Base-by-base conservation (phyloP, 2,888 invertebrate genomes). In the Druceiella hillmani region DNA sequence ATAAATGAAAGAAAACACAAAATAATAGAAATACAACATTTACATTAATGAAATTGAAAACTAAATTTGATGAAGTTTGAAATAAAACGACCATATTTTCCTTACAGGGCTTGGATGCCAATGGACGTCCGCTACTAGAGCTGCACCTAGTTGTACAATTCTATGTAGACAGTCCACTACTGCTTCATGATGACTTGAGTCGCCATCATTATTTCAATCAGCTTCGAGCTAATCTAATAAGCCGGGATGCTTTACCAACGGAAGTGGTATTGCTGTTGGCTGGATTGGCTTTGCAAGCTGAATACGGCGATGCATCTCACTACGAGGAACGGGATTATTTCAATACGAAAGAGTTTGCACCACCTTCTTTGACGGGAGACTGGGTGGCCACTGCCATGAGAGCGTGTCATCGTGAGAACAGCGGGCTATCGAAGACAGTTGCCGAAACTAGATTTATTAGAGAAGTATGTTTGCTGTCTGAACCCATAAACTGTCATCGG, bases 191-290 rank as follows among this genome's bases (percentile, higher is more conserved):
- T 75, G 91, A 91, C 57, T 80, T 87, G 52, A 90, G 93, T 36
- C 78, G 92, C 41, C 90, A 91, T 62, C 86, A 94, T 59, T 98
- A 97, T 67, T 98, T 93, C 70, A 76, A 91, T 53, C 97, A 98
- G 72, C 72, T 98, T 59, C 85, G 91, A 47, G 84, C 90, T 67
- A 98, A 98, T 70, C 77, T 83, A 46, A 75, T 80, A 44, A 75
- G 79, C 42, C 74, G 81, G 58, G 84, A 79, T 62, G 77, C 60
- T 12, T 53, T 69, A 28, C 74, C 76, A 11, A 70, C 74, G 10
- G 80, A 81, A 61, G 79, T 83, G 34, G 64, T 83, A 52, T 82
- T 92, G 57, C 75, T 87, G 48, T 75, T 95, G 55, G 91, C 91
- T 29, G 91, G 90, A 11, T 76, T 89, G 55, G 91, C 94, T 39